Evolutionary conservation across 2,797 vertebrate genomes (phyloP), one percentile per base, ranked within the genome.

Genomic region (Arctocebus calabarensis): DNA sequence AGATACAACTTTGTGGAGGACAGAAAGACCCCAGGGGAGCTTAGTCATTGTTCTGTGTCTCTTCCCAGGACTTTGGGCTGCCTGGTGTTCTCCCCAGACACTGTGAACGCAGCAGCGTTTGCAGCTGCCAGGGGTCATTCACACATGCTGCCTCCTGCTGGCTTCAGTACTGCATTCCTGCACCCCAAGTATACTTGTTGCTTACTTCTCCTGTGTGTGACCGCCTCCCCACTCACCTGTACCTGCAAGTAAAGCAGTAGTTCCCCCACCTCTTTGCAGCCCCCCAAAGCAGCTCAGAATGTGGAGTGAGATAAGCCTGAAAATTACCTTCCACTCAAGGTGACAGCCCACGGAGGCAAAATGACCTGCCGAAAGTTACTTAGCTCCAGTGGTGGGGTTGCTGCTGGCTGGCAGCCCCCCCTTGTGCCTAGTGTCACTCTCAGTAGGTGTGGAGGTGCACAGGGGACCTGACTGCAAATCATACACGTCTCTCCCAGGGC

Each of bases 81-180:
- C 34, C 29, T 23, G 11, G 29, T 20, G n/a, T 84, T 59, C 23
- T 57, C 79, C 61, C 74, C 1, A 7, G 66, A n/a, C 2, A 10
- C 71, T 61, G 55, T 17, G 19, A 2, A 27, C 32, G 5, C 5
- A 0, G 52, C 22, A 1, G 2, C 0, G 10, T 7, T n/a, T 5
- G 3, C n/a, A 17, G 70, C 10, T 12, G 9, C n/a, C 57, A 5
- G 19, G 4, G 12, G 77, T 73, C 55, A 17, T 23, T 37, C 2
- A 10, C 45, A 17, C 12, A 25, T 17, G 37, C 20, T 10, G 29
- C 48, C 45, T 23, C 17, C 7, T 0, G 7, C 73, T 32, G 0
- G 7, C 45, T 32, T 64, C 66, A 3, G 2, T 2, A 0, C 2
- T 0, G 14, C 0, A 0, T 3, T 78, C n/a, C 73, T 7, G 11